Evolutionary conservation across 2,113 vertebrate species (phyloP), one percentile per base, ranked within the genome.

Genomic region (Sinocyclocheilus maitianheensis): DNA sequence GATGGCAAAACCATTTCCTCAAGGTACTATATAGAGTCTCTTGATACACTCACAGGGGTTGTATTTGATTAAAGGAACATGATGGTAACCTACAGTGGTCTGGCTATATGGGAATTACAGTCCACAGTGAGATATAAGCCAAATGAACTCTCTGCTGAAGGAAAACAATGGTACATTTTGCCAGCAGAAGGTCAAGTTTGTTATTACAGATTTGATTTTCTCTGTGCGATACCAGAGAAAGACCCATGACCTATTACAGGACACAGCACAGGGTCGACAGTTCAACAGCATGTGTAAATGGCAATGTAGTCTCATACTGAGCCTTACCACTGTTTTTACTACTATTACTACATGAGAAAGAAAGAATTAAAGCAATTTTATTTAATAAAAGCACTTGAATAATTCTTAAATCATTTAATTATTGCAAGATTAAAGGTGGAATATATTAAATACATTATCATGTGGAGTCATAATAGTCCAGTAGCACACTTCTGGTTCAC

Each of bases 171-270:
- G 34, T 53, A 55, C 18, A 72, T 83, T 83, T 72, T 43, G 51
- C 67, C 51, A 83, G 51, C 13, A 53, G 67, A 83, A 83, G 67
- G 65, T 83, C 81, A 83, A 48, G 69, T 74, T 83, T 83, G 30
- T 83, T 83, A 60, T 83, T 74, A 55, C 67, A 58, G 11, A 83
- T 83, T 83, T 72, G 24, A 83, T 83, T 72, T 83, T 83, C 48
- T 83, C 81, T n/a, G 67, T 53, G 65, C 30, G 16, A 53, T 18
- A n/a, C 51, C 48, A 26, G 30, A n/a, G 30, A 74, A 83, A 74
- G 48, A 74, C 53, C 67, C 67, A 55, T 55, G 67, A 74, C 51
- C 69, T 83, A 51, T 83, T 72, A 71, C 1, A n/a, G 65, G 37
- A 26, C 26, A 51, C 65, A 37, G 65, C 26, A 72, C 10, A 24